Conservation (phyloP, 2,113 vertebrate genomes). For the Xyrauchen texanus region DNA sequence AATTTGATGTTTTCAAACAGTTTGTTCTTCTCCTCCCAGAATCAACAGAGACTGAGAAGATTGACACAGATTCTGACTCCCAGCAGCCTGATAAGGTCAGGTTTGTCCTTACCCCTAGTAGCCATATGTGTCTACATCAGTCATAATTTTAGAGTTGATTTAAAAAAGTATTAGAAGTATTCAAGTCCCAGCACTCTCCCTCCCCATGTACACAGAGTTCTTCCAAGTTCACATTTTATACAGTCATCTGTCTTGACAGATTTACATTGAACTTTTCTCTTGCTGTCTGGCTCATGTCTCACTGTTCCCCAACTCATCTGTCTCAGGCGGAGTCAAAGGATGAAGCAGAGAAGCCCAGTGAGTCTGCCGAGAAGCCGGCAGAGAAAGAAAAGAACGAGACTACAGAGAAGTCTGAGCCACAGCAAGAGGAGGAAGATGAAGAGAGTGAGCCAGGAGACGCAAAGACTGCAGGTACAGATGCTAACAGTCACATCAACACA, state of each 20-base stretch:
- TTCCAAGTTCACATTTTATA: neutral
- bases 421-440: slow-evolving; percentile 75
- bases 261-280: neutral
- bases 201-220: too few relatives aligned
- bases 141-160: too few relatives aligned
- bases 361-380: slow-evolving; percentile 79
- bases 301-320: neutral
- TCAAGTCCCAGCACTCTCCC: too few relatives aligned
- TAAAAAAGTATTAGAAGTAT: neutral
- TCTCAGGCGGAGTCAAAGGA: slow-evolving; percentile 84
- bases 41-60: slow-evolving; percentile 86
- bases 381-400: slow-evolving; percentile 69
- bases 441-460: slow-evolving; percentile 63
- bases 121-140: neutral
- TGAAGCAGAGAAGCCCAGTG: slow-evolving; percentile 75
- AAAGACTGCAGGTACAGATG: slow-evolving; percentile 49
- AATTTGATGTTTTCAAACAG: neutral
- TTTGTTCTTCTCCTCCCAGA: slow-evolving; percentile 62
- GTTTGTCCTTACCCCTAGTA: neutral
- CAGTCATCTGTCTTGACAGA: neutral
- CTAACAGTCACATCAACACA: neutral
- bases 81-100: slow-evolving; percentile 88
- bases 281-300: too few relatives aligned
- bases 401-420: slow-evolving; percentile 57
- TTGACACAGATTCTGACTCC: slow-evolving; percentile 86